Base-by-base conservation (phyloP, 2,113 vertebrate genomes). In the Onychorhynchus coronatus region DNA sequence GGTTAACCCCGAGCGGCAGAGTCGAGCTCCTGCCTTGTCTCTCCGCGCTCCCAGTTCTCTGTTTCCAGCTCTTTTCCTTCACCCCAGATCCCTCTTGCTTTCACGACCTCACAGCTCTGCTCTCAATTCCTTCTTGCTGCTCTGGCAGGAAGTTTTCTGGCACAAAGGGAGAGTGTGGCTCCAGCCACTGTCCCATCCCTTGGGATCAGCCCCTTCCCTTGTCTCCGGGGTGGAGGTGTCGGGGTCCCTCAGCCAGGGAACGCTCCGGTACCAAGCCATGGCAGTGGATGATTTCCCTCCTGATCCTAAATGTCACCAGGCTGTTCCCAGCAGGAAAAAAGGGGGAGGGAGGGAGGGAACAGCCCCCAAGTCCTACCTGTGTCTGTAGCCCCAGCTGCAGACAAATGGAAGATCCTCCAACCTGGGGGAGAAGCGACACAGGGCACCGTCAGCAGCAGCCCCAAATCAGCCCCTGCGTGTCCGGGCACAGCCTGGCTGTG, bases 311-410 rank as follows among this genome's bases (percentile, higher is more conserved):
- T 0, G 4, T 2, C 3, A 52, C 22, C 56, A 3, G 42, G 31
- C 4, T 44, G 2, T 74, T 85, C 55, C 71, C 80, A 23, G 6
- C n/a, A 6, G 37, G 42, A 39, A 21, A 72, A 47, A 35, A 2
- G 9, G 3, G 8, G 7, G 28, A 8, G 30, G n/a, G n/a, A n/a
- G n/a, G n/a, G 22, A 17, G 11, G 14, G 5, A 25, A 25, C 12
- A 2, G 3, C 28, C 63, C 39, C 42, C 3, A 5, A 55, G 20
- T 31, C 95, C 16, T 84, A 95, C 93, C 95, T 93, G 55, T 8
- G 28, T 11, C 13, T 0, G 0, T 0, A 5, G 12, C 4, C 9
- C 12, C 2, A 0, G 4, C 9, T 2, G 3, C 4, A 4, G 46
- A 8, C 5, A 35, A 1, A 1, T 0, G 2, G 68, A 20, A 14